A percentile compares a stretch with the other conserved stretches of the same genome.
Evolutionary conservation across 2,888 invertebrate genomes (phyloP).

Genomic region (Trachelus tabidus): DNA sequence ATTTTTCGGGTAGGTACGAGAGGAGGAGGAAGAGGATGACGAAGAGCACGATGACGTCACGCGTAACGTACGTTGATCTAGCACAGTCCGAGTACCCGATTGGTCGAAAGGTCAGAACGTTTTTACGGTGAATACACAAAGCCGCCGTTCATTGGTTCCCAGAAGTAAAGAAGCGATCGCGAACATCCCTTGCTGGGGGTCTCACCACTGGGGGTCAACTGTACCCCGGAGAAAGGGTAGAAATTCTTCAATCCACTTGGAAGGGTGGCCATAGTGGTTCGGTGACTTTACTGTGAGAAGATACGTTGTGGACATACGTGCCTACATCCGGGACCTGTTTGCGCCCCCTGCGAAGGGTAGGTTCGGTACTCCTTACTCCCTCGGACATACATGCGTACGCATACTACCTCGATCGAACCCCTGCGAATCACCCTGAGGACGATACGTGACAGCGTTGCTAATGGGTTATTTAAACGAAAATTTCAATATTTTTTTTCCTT

Average conservation of each 20-base stretch:
- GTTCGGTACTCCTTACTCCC: not conserved
- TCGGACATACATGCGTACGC: not conserved
- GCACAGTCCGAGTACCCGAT: not conserved
- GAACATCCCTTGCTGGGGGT: constrained; percentile 5
- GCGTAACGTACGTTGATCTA: not conserved
- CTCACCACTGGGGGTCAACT: not conserved
- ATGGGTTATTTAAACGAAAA: constrained; percentile 41
- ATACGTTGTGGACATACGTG: constrained; percentile 55
- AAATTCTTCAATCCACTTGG: not conserved
- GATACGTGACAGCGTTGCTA: constrained; percentile 15
- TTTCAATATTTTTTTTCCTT: constrained; percentile 35
- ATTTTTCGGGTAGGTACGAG: not conserved
- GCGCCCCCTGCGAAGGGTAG: constrained; percentile 18
- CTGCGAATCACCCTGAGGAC: not conserved
- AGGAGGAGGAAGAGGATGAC: not conserved
- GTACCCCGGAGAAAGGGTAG: not conserved
- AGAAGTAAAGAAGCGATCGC: not conserved
- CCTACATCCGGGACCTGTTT: not conserved
- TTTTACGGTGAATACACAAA: not conserved
- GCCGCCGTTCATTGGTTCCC: not conserved
- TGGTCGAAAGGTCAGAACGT: not conserved
- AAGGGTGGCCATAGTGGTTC: constrained; percentile 6
- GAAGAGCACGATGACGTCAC: not conserved
- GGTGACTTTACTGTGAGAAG: constrained; percentile 61
- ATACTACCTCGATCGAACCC: not conserved